These are phyloP conservation scores for Rhinopomastus cyanomelas DNA, from an alignment of 2,113 vertebrate genomes.

Conservation along the genomic window DNA sequence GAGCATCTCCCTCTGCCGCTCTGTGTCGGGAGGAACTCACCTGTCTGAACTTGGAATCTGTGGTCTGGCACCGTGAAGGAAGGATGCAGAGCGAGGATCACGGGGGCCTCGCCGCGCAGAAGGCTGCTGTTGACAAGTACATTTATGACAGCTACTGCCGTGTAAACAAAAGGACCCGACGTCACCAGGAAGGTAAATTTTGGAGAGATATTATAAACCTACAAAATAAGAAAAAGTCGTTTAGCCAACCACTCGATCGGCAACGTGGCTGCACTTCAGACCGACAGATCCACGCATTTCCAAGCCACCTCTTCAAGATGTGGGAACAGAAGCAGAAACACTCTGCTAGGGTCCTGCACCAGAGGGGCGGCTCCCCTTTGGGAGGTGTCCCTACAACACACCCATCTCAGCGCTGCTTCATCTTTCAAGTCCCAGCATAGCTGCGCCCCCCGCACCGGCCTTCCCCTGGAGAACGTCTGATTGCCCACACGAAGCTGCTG, in stretches of 20 bases:
- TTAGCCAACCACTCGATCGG: fast-evolving
- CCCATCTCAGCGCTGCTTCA: neutral
- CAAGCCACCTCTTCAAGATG: neutral
- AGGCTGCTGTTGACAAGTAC: constrained; percentile 77
- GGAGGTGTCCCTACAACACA: neutral
- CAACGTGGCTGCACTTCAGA: neutral
- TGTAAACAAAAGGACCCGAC: constrained; percentile 90
- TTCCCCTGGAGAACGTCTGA: neutral
- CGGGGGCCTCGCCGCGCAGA: constrained; percentile 69
- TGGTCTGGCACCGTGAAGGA: constrained; percentile 78
- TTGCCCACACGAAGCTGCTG: neutral
- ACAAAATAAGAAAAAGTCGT: neutral
- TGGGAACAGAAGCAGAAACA: neutral
- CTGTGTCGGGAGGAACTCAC: constrained; percentile 67
- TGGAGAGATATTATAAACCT: constrained; percentile 88
- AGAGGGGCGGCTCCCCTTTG: neutral
- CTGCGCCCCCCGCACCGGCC: neutral
- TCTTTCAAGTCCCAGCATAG: neutral
- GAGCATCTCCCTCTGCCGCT: neutral
- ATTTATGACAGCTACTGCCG: constrained; percentile 89
- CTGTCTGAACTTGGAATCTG: constrained; percentile 91
- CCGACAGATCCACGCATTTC: neutral
- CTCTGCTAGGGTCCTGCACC: neutral
- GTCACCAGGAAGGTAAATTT: constrained; percentile 89
- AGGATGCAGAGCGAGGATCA: constrained; percentile 83